Evolutionary conservation across 1,140 invertebrate species (phyloP).

Genomic region (Sminthurinus signatus): DNA sequence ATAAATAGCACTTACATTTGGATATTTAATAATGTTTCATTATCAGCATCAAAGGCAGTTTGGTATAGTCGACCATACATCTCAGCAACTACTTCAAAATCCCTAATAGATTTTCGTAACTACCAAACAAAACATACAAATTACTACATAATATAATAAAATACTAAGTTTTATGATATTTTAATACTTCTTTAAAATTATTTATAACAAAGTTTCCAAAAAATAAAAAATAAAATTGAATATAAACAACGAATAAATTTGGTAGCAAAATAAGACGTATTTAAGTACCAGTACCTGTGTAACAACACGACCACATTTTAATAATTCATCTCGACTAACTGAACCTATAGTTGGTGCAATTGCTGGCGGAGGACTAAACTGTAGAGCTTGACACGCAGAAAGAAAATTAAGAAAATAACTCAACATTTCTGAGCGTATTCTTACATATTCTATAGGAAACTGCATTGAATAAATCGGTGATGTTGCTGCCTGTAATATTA

Average conservation of each 20-base stretch:
- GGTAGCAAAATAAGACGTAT: not conserved
- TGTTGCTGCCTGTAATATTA: slow-evolving; percentile 54
- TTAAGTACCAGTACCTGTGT: slow-evolving; percentile 59
- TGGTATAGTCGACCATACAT: slow-evolving; percentile 77
- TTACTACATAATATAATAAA: slow-evolving; percentile 7
- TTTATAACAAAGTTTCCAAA: too few relatives aligned
- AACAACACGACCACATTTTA: slow-evolving; percentile 73
- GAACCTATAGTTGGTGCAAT: slow-evolving; percentile 75
- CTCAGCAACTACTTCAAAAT: slow-evolving; percentile 66
- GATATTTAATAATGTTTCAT: slow-evolving; percentile 71
- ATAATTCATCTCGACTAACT: slow-evolving; percentile 69
- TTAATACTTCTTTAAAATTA: too few relatives aligned
- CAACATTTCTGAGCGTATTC: slow-evolving; percentile 66
- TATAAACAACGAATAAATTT: too few relatives aligned
- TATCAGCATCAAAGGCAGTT: slow-evolving; percentile 88
- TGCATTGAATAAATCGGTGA: slow-evolving; percentile 59
- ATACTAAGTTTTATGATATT: too few relatives aligned
- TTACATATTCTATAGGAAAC: slow-evolving; percentile 73
- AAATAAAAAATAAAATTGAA: slow-evolving; percentile 24
- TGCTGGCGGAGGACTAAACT: slow-evolving; percentile 84
- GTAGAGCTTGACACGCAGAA: slow-evolving; percentile 70
- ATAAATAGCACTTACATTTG: slow-evolving; percentile 51
- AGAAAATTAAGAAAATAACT: slow-evolving; percentile 67
- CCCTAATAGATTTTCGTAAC: slow-evolving; percentile 67
- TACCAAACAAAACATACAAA: slow-evolving; percentile 45